Evolutionary conservation across 2,888 invertebrate genomes (phyloP).

Genomic region (Platycheirus rosarum): DNA sequence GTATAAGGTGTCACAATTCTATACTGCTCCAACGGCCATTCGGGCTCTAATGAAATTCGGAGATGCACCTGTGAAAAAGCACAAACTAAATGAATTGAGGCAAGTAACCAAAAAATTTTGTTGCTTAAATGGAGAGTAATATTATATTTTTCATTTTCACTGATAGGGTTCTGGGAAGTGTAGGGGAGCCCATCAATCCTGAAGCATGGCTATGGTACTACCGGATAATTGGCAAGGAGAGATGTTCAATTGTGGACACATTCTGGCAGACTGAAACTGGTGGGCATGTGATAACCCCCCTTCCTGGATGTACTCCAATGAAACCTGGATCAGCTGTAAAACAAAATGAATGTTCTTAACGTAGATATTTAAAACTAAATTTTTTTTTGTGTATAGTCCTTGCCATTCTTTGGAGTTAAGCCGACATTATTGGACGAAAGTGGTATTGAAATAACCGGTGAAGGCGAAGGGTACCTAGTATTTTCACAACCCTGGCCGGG

Average conservation of each 20-base stretch:
- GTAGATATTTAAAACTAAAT: constrained; percentile 76
- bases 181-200: constrained; percentile 99
- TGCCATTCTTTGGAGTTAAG: constrained; percentile 98
- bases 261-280: constrained; percentile 99
- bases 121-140: not conserved
- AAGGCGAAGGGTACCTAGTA: constrained; percentile 97
- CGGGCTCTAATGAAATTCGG: constrained; percentile 97
- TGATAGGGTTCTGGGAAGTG: constrained; percentile 94
- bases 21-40: constrained; percentile 99
- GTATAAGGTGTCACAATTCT: constrained; percentile 97
- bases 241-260: constrained; percentile 97
- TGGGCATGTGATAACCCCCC: constrained; percentile 96
- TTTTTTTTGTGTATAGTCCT: constrained; percentile 85
- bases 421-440: constrained; percentile 94
- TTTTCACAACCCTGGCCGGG: constrained; percentile 99
- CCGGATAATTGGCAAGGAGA: constrained; percentile 89
- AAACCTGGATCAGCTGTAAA: constrained; percentile 99
- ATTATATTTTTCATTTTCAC: not conserved
- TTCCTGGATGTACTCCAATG: constrained; percentile 98
- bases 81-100: constrained; percentile 81
- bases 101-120: constrained; percentile 74
- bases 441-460: constrained; percentile 92
- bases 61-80: constrained; percentile 91
- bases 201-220: constrained; percentile 99
- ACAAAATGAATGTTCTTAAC: too few relatives aligned